Base-by-base conservation (phyloP, 2,113 vertebrate species). In the Pardalotus punctatus region DNA sequence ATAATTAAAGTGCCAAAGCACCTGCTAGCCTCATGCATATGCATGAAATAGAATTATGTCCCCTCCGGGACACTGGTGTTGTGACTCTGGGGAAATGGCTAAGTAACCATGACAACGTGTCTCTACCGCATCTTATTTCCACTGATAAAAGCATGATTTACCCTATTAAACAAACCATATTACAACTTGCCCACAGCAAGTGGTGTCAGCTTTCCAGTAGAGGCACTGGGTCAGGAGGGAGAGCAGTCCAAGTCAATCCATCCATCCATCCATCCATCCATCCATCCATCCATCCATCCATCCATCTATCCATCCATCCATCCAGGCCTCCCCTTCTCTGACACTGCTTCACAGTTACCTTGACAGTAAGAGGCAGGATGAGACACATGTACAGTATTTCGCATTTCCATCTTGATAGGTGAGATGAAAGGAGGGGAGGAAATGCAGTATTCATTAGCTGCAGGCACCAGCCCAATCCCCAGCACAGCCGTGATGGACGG, bases 81-180 rank as follows among this genome's bases (percentile, higher is more conserved):
- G 97, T 93, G 93, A 97, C 98, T 98, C 98, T 94, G 86, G 98
- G 98, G 98, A 98, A 94, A 96, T 94, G 95, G 92, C 91, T 97
- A 95, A 98, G 98, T 98, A 98, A 98, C 98, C 98, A 98, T 98
- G 98, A 98, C 98, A 98, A 98, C 98, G 6, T 66, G 81, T 96
- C 92, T 90, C 94, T 57, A 86, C 82, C 93, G 96, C 96, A 93
- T 97, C 96, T 95, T 96, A 95, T 94, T 95, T 90, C 79, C 92
- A 96, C 94, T 82, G 94, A 96, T 97, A 94, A 64, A 94, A 95
- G 94, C 94, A 96, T 89, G 82, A 96, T 95, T 97, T 97, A 97
- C 92, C 93, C 87, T 94, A n/a, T 96, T 95, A 98, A 85, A 91
- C 95, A 96, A 95, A 95, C 96, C 90, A 61, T 88, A 94, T 81